These are phyloP conservation scores for Anarsia innoxiella DNA, from an alignment of 2,888 invertebrate species.

Conservation along the genomic window DNA sequence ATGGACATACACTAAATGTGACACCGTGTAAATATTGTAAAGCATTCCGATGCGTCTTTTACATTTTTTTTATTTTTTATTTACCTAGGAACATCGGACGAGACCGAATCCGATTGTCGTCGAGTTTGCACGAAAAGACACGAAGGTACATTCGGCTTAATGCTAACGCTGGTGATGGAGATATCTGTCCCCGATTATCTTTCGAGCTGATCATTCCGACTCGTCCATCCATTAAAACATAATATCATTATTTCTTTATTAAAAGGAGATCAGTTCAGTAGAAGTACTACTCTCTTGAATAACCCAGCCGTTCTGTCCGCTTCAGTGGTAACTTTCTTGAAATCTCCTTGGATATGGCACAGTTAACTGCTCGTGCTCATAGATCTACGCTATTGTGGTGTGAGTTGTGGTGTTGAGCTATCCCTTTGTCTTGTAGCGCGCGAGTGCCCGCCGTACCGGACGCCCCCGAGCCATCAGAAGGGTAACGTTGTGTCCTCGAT, in stretches of 20 bases:
- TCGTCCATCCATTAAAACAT: conserved; percentile 8
- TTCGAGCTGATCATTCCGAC: background rate
- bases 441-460: conserved; percentile 57
- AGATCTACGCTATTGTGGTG: conserved; percentile 45
- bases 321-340: conserved; percentile 8
- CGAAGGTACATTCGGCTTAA: conserved; percentile 48
- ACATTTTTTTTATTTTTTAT: conserved; percentile 31
- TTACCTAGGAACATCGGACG: conserved; percentile 49
- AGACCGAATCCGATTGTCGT: conserved; percentile 28
- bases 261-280: conserved; percentile 6
- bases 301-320: conserved; percentile 5
- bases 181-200: conserved; percentile 24
- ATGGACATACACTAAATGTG: conserved; percentile 37
- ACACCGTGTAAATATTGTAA: conserved; percentile 61
- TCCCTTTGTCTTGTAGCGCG: conserved; percentile 68
- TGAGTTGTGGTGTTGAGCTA: conserved; percentile 60
- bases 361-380: conserved; percentile 23
- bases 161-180: conserved; percentile 35
- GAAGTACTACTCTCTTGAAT: conserved; percentile 5
- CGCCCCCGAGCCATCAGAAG: conserved; percentile 66
- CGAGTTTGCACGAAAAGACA: conserved; percentile 55
- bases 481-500: conserved; percentile 58
- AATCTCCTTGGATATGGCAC: conserved; percentile 19
- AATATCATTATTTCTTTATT: conserved; percentile 7
- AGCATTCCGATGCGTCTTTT: conserved; percentile 38